Base-by-base conservation (phyloP, 2,888 invertebrate genomes). In the Metellina segmentata region DNA sequence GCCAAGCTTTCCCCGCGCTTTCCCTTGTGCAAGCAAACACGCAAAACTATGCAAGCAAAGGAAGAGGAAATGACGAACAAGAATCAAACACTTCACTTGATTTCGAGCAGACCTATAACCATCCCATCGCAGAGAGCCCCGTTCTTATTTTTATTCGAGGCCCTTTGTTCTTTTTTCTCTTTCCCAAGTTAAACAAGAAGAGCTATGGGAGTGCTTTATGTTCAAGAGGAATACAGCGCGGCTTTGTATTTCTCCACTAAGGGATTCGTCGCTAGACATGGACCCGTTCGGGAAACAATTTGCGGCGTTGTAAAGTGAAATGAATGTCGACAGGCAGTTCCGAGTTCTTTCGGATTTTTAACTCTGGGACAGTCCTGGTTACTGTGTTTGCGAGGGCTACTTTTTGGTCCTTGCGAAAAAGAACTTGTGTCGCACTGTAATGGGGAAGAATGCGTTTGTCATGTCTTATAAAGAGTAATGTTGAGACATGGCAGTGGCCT, bases 1-100 rank as follows among this genome's bases (percentile, higher is more conserved):
- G 61, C 49, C 49, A 52, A 19, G 53, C 52, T 75, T 75, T 34
- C 34, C 51, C 71, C 82, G 82, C 51, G 51, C 70, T 82, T 74
- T 85, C 74, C 20, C 72, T 16, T 85, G 11, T 49, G 34, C 52
- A 19, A 19, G 72, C 85, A 85, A 85, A 85, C 85, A 85, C 85
- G 61, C 78, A 48, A 75, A 83, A 85, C 48, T 75, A 48, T 75
- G 75, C 74, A 85, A 85, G 74, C 85, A 85, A 53, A 82, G 53
- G 16, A 85, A 16, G 52, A 74, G 53, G 51, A 20, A 72, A 72
- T 72, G 52, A 52, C n/a, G 51, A 77, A 83, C 51, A 52, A 72
- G 20, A 85, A 75, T 85, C 85, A 75, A 85, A 85, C 85, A 85
- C 85, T 51, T 77, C 77, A 51, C 51, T 77, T 9, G 51, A n/a